These are phyloP conservation scores for Meriones psammophilus DNA, from an alignment of 2,797 vertebrate species.

Conservation along the genomic window DNA sequence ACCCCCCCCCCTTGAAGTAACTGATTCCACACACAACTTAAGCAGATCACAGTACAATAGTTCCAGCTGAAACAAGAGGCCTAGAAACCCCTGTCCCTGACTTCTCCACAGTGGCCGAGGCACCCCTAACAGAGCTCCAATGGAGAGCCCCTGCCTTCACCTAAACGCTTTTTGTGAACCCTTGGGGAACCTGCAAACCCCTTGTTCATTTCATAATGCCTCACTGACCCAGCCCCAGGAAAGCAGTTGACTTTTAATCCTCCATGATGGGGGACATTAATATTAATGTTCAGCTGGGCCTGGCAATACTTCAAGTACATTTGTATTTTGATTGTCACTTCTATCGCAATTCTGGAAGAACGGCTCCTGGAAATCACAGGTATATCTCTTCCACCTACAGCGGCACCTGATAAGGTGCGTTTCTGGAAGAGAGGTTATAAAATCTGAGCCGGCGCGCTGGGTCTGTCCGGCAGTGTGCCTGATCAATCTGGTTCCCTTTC, in stretches of 20 bases:
- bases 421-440: neutral
- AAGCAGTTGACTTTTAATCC: neutral
- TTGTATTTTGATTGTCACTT: slow-evolving; percentile 34
- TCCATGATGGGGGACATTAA: neutral
- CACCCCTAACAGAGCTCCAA: neutral
- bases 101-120: neutral
- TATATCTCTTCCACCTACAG: neutral
- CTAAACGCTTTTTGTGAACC: fast-evolving
- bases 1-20: neutral
- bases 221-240: neutral
- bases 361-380: slow-evolving; percentile 8
- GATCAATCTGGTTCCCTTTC: neutral
- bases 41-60: neutral
- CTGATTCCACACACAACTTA: neutral
- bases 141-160: fast-evolving
- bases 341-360: slow-evolving; percentile 25
- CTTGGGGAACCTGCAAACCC: neutral
- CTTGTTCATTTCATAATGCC: neutral
- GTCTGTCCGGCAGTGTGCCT: fast-evolving
- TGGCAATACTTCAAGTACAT: slow-evolving; percentile 13
- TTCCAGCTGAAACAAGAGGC: neutral
- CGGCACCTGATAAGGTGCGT: neutral
- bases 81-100: neutral
- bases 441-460: neutral
- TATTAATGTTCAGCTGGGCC: neutral